Base-by-base conservation (phyloP, 1,140 invertebrate genomes). In the Zaprionus africanus region DNA sequence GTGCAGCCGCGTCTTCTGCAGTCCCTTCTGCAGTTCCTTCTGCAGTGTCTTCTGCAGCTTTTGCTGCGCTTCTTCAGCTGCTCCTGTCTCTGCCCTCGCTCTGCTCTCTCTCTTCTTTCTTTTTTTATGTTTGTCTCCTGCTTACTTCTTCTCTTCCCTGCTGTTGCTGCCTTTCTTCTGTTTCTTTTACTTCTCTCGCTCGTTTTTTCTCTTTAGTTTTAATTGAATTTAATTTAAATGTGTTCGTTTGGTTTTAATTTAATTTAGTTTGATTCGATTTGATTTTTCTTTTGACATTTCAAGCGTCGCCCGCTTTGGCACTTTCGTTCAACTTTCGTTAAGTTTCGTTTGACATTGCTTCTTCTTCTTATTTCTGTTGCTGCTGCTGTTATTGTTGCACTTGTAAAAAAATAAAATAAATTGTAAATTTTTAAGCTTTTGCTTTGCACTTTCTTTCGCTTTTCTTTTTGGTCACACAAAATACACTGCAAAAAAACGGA, bases 281-380 rank as follows among this genome's bases (percentile, higher is more conserved):
- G n/a, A 6, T 17, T 49, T 49, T 3, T 34, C 34, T 46, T 43
- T 46, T 59, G 31, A 9, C 46, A 41, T 60, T 24, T 60, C n/a
- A 34, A 49, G 46, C 26, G 65, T 28, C 17, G 64, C 64, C 19
- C 15, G 6, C 15, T 11, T 31, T 9, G 15, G 0, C 24, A 5
- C 34, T 19, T 49, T 26, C 15, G 62, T 26, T 64, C 13, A 64
- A 43, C 6, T 49, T 49, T 49, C 22, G 28, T 41, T 57, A 24
- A n/a, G 54, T 24, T 31, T 11, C 0, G 28, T 24, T 46, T 24
- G 7, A 19, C 49, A 53, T 54, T 64, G 36, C 38, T 36, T n/a
- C n/a, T n/a, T n/a, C n/a, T n/a, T n/a, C n/a, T n/a, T n/a, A n/a
- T n/a, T n/a, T n/a, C n/a, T n/a, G n/a, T 1, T 9, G 31, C 9